Evolutionary conservation across 2,888 invertebrate genomes (phyloP).

Genomic region (Malthinus flaveolus): DNA sequence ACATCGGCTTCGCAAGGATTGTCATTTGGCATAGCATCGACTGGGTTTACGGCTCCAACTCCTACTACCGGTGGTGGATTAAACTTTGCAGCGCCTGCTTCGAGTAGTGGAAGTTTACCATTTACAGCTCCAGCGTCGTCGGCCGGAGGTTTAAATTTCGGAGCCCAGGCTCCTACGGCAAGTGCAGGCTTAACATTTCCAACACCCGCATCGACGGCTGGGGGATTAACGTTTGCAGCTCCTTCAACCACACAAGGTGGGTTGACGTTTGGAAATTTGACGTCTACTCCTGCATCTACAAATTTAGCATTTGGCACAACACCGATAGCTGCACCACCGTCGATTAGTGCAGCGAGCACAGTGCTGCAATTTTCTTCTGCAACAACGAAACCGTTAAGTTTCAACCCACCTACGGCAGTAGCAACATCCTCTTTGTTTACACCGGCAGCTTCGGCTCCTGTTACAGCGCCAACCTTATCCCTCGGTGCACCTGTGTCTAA

Average conservation of each 20-base stretch:
- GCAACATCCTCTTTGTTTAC: conserved; percentile 23
- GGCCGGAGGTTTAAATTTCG: conserved; percentile 17
- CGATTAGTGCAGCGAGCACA: neutral
- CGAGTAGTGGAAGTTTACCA: conserved; percentile 39
- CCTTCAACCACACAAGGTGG: neutral
- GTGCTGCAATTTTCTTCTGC: conserved; percentile 32
- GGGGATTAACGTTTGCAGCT: conserved; percentile 7
- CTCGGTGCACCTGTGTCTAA: neutral
- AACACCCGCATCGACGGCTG: conserved; percentile 26
- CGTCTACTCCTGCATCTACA: neutral
- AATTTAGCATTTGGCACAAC: neutral
- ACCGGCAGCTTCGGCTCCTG: conserved; percentile 26
- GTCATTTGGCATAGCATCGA: conserved; percentile 27
- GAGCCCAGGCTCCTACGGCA: conserved; percentile 18
- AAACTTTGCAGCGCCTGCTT: conserved; percentile 35
- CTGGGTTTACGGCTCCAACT: conserved; percentile 17
- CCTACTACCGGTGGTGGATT: conserved; percentile 13
- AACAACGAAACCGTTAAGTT: conserved; percentile 34
- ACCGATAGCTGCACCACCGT: neutral
- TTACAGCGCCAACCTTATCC: conserved; percentile 14
- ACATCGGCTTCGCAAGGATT: conserved; percentile 37
- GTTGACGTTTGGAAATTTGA: neutral
- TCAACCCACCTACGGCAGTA: conserved; percentile 38
- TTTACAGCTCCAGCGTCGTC: conserved; percentile 24
- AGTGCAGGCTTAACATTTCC: conserved; percentile 15